phyloP scores from a whole-genome alignment of 2,888 invertebrate species.

The Junonia oenone region DNA sequence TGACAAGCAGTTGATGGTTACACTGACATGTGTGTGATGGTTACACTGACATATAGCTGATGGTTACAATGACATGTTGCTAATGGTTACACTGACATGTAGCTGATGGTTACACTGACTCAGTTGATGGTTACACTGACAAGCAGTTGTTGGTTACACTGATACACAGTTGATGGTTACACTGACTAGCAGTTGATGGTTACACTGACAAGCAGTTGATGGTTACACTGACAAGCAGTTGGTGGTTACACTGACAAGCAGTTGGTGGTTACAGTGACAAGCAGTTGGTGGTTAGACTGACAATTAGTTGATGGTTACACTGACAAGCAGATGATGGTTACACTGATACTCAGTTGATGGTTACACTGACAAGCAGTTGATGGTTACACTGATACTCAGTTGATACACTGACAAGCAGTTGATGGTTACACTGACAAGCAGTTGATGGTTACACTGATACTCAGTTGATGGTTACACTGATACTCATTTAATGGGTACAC shows the following conservation, averaged over 20 bases:
- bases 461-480: constrained; percentile 9
- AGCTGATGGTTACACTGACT: too few species aligned
- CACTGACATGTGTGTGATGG: background rate
- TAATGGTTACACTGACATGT: background rate
- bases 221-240: background rate
- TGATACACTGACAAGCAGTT: background rate
- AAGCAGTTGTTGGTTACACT: constrained; percentile 2
- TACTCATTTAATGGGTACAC: background rate
- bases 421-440: constrained; percentile 7
- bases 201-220: background rate
- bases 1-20: background rate
- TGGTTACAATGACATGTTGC: background rate
- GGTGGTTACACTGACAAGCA: background rate
- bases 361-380: background rate
- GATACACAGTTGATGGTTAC: background rate
- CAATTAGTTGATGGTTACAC: constrained; percentile 1
- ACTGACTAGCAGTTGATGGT: background rate
- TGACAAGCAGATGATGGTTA: background rate
- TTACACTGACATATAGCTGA: background rate
- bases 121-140: background rate
- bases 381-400: background rate
- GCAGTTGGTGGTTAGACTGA: background rate
- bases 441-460: background rate
- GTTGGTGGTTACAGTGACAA: background rate
- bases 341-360: background rate